Base-by-base conservation (phyloP, 2,797 vertebrate genomes). In the Peromyscus nudipes region DNA sequence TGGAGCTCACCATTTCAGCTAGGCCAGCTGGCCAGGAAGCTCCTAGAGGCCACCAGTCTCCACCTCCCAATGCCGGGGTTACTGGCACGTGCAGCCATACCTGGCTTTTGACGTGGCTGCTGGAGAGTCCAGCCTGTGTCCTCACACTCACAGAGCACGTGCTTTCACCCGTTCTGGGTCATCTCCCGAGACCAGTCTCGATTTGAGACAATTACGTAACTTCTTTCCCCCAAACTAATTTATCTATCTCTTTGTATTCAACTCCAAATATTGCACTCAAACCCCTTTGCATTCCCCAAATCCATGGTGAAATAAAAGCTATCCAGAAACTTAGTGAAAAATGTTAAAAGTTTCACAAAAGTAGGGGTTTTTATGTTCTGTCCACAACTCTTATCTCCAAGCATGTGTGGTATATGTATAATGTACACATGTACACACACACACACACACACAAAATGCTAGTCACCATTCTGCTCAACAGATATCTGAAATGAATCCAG, bases 261-360 rank as follows among this genome's bases (percentile, higher is more conserved):
- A 62, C 92, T 93, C 88, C 93, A 95, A 95, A 96, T 60, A 95
- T 31, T 71, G 75, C 49, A 73, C 43, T 69, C 75, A 96, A 94
- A 88, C 93, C 87, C 89, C 65, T 88, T 27, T 83, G 49, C 13
- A 67, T 31, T 94, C n/a, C 60, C 82, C 0, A 4, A 92, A 85
- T 65, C 88, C 49, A 86, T 1, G 49, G 49, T 12, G 6, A 91
- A 60, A 96, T 62, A 31, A 69, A 75, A 64, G 19, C 71, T 82
- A 43, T 55, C 60, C 31, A 87, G 40, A 77, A 85, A 43, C 55
- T 82, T 55, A 86, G 49, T 55, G 80, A 96, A 60, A 76, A 95
- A 65, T 79, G 69, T 43, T 75, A 83, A 7, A 52, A 71, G 73
- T 49, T 43, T 60, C 89, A 71, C 8, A 9, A 29, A 31, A 57